phyloP scores from a whole-genome alignment of 2,888 invertebrate species.

The Endomychus coccineus region DNA sequence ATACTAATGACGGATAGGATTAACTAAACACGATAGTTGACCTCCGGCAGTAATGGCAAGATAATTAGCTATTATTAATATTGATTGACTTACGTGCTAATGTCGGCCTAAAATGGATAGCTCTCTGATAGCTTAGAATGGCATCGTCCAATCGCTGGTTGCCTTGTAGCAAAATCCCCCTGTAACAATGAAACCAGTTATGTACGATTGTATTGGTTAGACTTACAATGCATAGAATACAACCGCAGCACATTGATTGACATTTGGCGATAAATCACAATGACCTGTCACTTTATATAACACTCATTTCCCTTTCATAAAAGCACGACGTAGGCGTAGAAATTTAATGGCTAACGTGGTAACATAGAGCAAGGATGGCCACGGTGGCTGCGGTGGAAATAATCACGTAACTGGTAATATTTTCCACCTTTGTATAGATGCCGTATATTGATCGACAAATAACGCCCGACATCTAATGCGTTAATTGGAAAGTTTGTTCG shows the following conservation, averaged over 20 bases:
- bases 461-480: conserved; percentile 26
- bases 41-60: too few species aligned
- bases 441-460: conserved; percentile 20
- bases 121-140: conserved; percentile 82
- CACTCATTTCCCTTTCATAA: conserved; percentile 29
- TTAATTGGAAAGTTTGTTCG: too few species aligned
- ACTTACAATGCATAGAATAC: too few species aligned
- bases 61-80: too few species aligned
- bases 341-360: too few species aligned
- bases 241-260: too few species aligned
- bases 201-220: too few species aligned
- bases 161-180: conserved; percentile 86
- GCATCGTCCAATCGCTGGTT: conserved; percentile 82
- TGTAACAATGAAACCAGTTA: conserved; percentile 56
- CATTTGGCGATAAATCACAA: conserved; percentile 30
- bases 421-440: conserved; percentile 20
- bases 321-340: conserved; percentile 15
- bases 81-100: conserved; percentile 73
- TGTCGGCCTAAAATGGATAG: conserved; percentile 87
- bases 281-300: conserved; percentile 28
- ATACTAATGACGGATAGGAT: too few species aligned
- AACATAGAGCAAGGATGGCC: too few species aligned
- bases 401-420: conserved; percentile 19
- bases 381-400: too few species aligned
- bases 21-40: too few species aligned